These are phyloP conservation scores for Caenorhabditis japonica DNA, from an alignment of 2,888 invertebrate genomes.

Conservation along the genomic window DNA sequence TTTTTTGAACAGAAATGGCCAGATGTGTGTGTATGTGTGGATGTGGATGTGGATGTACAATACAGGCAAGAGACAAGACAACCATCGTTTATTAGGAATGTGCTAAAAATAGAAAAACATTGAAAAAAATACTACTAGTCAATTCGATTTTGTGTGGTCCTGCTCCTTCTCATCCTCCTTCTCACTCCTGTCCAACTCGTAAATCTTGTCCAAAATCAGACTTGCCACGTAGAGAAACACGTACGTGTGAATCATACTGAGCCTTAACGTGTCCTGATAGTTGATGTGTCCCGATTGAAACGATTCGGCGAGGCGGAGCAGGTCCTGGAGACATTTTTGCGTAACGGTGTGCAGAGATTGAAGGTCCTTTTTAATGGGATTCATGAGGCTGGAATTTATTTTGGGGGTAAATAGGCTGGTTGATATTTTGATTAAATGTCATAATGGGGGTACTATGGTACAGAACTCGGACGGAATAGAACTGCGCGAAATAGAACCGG, in stretches of 20 bases:
- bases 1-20: too few relatives aligned
- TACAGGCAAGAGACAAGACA: too few relatives aligned
- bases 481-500: too few relatives aligned
- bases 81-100: too few relatives aligned
- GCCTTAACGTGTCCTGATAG: neutral
- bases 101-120: too few relatives aligned
- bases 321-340: constrained; percentile 19
- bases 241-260: constrained; percentile 6
- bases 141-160: neutral
- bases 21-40: too few relatives aligned
- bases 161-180: constrained; percentile 6
- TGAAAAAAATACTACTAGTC: neutral
- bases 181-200: neutral
- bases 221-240: neutral
- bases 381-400: neutral
- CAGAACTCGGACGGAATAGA: too few relatives aligned
- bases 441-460: too few relatives aligned
- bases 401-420: neutral
- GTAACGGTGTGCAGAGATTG: neutral
- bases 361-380: constrained; percentile 4
- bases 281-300: constrained; percentile 1
- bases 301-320: neutral
- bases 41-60: too few relatives aligned
- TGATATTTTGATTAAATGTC: constrained; percentile 6
- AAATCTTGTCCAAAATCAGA: constrained; percentile 9